Evolutionary conservation across 2,888 invertebrate species (phyloP).

Genomic region (Hanleya hanleyi): DNA sequence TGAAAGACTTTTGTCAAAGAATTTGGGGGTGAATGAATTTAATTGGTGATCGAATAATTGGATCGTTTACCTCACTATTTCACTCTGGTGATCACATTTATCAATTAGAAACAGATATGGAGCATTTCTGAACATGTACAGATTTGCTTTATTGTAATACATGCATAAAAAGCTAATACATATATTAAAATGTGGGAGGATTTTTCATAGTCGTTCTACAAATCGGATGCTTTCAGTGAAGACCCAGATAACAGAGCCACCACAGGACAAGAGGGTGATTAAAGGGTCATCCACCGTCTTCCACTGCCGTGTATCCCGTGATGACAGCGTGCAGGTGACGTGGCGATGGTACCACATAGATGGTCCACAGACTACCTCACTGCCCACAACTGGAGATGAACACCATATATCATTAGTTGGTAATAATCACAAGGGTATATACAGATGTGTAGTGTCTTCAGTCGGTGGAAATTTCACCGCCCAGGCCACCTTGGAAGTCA

Average conservation of each 20-base stretch:
- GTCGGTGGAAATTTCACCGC: constrained; percentile 95
- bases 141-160: no score
- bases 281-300: constrained; percentile 94
- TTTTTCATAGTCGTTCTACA: no score
- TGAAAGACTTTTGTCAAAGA: no score
- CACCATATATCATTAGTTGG: constrained; percentile 37
- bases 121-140: no score
- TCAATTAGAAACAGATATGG: no score
- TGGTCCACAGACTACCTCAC: not conserved
- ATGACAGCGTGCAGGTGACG: constrained; percentile 79
- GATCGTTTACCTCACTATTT: no score
- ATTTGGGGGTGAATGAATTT: no score
- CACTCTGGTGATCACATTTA: no score
- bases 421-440: constrained; percentile 91
- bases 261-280: constrained; percentile 90
- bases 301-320: constrained; percentile 91
- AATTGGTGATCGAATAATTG: no score
- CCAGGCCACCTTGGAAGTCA: constrained; percentile 87
- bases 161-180: no score
- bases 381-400: constrained; percentile 19
- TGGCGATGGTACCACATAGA: constrained; percentile 65
- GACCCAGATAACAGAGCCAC: constrained; percentile 94
- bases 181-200: not conserved
- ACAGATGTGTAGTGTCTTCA: constrained; percentile 90
- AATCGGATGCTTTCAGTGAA: constrained; percentile 81